Conservation (phyloP, 2,888 invertebrate species). For the Cynaeus angustus region DNA sequence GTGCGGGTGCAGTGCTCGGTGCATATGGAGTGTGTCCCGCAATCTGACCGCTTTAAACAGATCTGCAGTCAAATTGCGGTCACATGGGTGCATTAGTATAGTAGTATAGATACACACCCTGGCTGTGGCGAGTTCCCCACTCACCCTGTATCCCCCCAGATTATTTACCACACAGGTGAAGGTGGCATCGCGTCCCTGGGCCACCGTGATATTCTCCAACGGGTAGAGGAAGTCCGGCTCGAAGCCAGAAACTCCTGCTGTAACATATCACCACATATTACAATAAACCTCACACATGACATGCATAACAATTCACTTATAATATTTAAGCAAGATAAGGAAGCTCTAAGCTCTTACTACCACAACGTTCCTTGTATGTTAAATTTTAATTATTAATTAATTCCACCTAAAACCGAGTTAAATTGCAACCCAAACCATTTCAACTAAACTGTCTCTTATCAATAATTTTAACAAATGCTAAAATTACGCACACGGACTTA, state of each 20-base stretch:
- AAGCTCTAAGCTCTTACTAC: slow-evolving; percentile 46
- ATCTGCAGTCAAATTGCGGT: slow-evolving; percentile 60
- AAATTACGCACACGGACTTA: no score
- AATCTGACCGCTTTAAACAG: slow-evolving; percentile 55
- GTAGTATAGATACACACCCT: slow-evolving; percentile 83
- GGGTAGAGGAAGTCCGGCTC: slow-evolving; percentile 88
- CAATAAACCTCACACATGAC: slow-evolving; percentile 56
- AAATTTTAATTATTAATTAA: slow-evolving; percentile 50
- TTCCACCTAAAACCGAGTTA: slow-evolving; percentile 21
- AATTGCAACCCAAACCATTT: slow-evolving; percentile 26
- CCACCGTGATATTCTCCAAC: slow-evolving; percentile 88
- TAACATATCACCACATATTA: slow-evolving; percentile 56
- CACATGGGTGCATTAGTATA: slow-evolving; percentile 63
- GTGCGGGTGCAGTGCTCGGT: slow-evolving; percentile 63
- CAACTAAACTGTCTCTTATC: slow-evolving; percentile 23
- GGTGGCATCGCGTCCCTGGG: slow-evolving; percentile 87
- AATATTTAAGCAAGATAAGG: slow-evolving; percentile 52
- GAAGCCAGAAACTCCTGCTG: slow-evolving; percentile 81
- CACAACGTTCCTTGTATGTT: slow-evolving; percentile 51
- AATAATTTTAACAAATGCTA: slow-evolving; percentile 27
- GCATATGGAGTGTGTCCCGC: slow-evolving; percentile 57
- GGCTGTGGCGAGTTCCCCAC: slow-evolving; percentile 89
- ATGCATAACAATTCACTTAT: slow-evolving; percentile 56
- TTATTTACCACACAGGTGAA: slow-evolving; percentile 91
- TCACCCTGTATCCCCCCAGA: slow-evolving; percentile 90